These are phyloP conservation scores for Vidua macroura DNA, from an alignment of 2,113 vertebrate genomes.

Conservation along the genomic window DNA sequence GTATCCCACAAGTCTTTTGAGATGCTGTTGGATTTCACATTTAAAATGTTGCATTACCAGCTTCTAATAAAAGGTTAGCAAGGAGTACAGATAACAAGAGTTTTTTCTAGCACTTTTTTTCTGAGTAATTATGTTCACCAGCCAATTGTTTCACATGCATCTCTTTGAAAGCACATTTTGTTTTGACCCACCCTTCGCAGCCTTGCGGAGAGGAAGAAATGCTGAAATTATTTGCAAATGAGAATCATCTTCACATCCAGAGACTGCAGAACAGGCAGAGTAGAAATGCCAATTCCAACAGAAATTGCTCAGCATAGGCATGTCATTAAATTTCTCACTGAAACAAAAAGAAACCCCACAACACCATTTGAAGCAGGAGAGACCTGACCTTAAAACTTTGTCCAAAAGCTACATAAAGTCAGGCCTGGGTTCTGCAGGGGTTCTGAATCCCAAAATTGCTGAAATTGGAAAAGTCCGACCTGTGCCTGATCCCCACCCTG, in stretches of 20 bases:
- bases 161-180: conserved; percentile 18
- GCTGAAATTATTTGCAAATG: conserved; percentile 23
- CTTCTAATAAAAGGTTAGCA: background rate
- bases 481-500: rapidly evolving
- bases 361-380: background rate
- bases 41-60: background rate
- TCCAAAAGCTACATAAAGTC: background rate
- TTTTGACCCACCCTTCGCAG: conserved; percentile 2
- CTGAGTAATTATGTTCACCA: background rate
- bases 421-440: background rate
- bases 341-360: background rate
- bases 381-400: background rate
- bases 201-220: background rate
- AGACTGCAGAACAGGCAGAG: background rate
- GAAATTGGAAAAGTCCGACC: rapidly evolving
- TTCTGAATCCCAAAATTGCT: background rate
- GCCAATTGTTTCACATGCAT: background rate
- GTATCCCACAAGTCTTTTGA: background rate
- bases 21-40: background rate
- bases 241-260: conserved; percentile 3
- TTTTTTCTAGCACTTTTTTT: background rate
- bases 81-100: background rate
- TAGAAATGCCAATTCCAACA: conserved; percentile 21
- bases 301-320: background rate
- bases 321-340: conserved; percentile 20